These are phyloP conservation scores for Brachionus asplanchnoidis DNA, from an alignment of 1,140 invertebrate genomes.

Conservation along the genomic window DNA sequence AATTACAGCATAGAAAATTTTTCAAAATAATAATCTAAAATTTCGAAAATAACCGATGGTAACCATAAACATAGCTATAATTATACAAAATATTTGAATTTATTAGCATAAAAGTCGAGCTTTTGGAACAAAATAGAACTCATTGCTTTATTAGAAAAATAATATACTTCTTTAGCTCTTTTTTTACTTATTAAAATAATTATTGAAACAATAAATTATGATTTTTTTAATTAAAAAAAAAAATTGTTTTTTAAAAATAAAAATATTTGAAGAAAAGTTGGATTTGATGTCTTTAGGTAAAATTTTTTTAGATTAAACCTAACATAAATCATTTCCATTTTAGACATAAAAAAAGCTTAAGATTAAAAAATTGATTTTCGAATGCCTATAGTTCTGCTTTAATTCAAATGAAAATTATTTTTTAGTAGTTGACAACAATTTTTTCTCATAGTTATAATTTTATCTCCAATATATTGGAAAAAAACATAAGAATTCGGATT, in stretches of 20 bases:
- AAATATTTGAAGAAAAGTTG: slow-evolving; percentile 2
- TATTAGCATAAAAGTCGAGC: neutral
- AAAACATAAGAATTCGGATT: too few relatives aligned
- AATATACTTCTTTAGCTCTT: neutral
- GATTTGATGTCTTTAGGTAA: neutral
- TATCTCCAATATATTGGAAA: too few relatives aligned
- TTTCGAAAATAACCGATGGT: neutral
- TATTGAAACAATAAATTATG: neutral
- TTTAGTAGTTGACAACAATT: too few relatives aligned
- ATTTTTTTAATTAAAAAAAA: neutral
- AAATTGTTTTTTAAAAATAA: neutral
- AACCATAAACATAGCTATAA: neutral
- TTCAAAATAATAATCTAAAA: neutral
- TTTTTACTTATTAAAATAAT: neutral
- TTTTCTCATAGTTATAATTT: too few relatives aligned
- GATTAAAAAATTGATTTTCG: too few relatives aligned
- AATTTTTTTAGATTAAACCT: neutral
- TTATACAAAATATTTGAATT: neutral
- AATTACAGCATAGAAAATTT: neutral
- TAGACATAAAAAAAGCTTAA: too few relatives aligned
- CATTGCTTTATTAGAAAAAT: neutral
- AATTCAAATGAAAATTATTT: too few relatives aligned
- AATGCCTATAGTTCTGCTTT: too few relatives aligned
- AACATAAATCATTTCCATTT: neutral
- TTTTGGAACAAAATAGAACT: neutral